Evolutionary conservation across 2,113 vertebrate genomes (phyloP).

Genomic region (Oryzias javanicus): DNA sequence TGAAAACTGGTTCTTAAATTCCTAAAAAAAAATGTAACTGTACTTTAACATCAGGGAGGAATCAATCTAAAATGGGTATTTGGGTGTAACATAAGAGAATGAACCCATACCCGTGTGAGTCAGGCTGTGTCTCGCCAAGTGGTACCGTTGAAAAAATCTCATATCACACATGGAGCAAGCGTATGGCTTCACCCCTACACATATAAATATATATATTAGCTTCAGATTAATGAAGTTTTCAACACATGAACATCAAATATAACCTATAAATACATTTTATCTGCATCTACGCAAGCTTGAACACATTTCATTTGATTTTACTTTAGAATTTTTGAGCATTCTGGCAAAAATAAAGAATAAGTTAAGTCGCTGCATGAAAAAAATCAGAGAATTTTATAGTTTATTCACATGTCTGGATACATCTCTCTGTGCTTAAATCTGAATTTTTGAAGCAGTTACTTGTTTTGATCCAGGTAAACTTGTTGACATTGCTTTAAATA

Average conservation of each 20-base stretch:
- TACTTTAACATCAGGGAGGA: constrained; percentile 11
- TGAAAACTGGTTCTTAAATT: not conserved
- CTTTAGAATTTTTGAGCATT: no score
- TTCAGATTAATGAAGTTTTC: constrained; percentile 29
- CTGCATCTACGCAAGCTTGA: constrained; percentile 3
- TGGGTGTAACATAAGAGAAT: constrained; percentile 40
- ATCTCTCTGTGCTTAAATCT: constrained; percentile 5
- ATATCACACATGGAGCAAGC: constrained; percentile 92
- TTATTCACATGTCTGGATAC: constrained; percentile 51
- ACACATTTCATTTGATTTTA: no score
- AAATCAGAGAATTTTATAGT: not conserved
- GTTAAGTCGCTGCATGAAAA: not conserved
- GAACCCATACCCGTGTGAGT: constrained; percentile 86
- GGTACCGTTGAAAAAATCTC: constrained; percentile 95
- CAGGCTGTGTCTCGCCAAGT: constrained; percentile 92
- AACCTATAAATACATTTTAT: constrained; percentile 26
- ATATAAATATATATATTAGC: constrained; percentile 55
- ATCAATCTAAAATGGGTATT: constrained; percentile 13
- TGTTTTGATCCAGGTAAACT: not conserved
- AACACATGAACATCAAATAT: constrained; percentile 47
- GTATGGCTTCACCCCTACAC: constrained; percentile 88
- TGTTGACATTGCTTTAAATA: not conserved
- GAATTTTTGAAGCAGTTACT: not conserved
- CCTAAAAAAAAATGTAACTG: not conserved
- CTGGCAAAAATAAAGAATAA: not conserved